phyloP scores from a whole-genome alignment of 2,888 invertebrate genomes.

The Rhagonycha lutea region DNA sequence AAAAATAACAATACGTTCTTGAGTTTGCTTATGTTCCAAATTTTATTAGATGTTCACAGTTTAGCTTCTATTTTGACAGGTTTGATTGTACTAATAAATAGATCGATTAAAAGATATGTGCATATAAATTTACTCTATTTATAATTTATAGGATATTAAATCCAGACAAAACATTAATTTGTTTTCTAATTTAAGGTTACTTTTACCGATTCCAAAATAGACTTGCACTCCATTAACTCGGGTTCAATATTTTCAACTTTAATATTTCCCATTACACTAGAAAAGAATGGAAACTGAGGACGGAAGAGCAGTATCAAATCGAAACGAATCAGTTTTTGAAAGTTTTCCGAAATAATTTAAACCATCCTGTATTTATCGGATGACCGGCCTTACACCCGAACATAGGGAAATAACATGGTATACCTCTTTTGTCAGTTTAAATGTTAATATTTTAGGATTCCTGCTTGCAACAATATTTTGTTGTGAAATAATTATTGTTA shows the following conservation, averaged over 20 bases:
- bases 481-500: too few relatives aligned
- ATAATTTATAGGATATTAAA: slow-evolving; percentile 18
- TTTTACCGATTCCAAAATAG: slow-evolving; percentile 19
- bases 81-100: neutral
- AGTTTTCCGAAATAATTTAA: too few relatives aligned
- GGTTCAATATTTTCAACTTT: neutral
- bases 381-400: too few relatives aligned
- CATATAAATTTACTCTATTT: slow-evolving; percentile 7
- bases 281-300: too few relatives aligned
- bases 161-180: slow-evolving; percentile 28
- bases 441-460: too few relatives aligned
- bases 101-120: neutral
- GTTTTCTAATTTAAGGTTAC: slow-evolving; percentile 28
- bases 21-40: neutral
- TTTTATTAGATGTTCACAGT: neutral
- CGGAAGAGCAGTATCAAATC: too few relatives aligned
- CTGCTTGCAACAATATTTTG: too few relatives aligned
- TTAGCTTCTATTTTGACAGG: neutral
- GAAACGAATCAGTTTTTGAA: too few relatives aligned
- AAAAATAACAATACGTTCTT: neutral
- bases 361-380: too few relatives aligned
- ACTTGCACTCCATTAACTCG: neutral
- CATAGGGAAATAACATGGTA: too few relatives aligned
- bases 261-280: neutral
- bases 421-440: too few relatives aligned